Evolutionary conservation across 2,797 vertebrate species (phyloP), one percentile per base, ranked within the genome.

Genomic region (Leucoraja ocellata): DNA sequence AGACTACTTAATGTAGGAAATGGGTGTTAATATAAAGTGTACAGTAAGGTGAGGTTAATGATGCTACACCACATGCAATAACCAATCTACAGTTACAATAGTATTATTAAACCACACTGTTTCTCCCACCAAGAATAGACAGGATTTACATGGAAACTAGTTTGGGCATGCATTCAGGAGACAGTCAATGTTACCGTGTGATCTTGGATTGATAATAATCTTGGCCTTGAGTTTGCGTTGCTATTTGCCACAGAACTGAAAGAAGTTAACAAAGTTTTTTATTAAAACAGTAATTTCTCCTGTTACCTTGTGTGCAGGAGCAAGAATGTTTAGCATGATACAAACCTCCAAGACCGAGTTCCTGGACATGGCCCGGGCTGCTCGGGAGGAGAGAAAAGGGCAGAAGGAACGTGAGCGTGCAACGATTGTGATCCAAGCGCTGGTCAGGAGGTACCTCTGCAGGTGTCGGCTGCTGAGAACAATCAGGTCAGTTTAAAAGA

Each of bases 281-380:
- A 5, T 32, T 23, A 10, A 83, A 88, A 21, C 21, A 23, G 16
- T 23, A 65, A 0, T 16, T 88, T 36, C 63, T 54, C 36, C 46
- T 71, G 61, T 74, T 54, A 25, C 28, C 71, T 76, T 76, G 23
- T 54, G 11, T 32, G 16, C 90, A 92, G 65, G 21, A 76, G 81
- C 36, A 95, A 96, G 95, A 93, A 99, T 99, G 99, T 99, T 99
- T 96, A 96, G 98, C 91, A 96, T 97, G 1, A 95, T 97, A 94
- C 98, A 99, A 94, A 97, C 96, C 86, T 98, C 99, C 93, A 97
- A 97, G 95, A 97, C 98, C 0, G 97, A 99, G 96, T 99, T 99
- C 96, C 97, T 99, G 78, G 98, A 99, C 94, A 98, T 97, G 95
- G 99, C 99, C 1, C 97, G 99, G 54, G 97, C 98, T 96, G 98